Evolutionary conservation across 2,113 vertebrate genomes (phyloP), one percentile per base, ranked within the genome.

Genomic region (Scomber japonicus): DNA sequence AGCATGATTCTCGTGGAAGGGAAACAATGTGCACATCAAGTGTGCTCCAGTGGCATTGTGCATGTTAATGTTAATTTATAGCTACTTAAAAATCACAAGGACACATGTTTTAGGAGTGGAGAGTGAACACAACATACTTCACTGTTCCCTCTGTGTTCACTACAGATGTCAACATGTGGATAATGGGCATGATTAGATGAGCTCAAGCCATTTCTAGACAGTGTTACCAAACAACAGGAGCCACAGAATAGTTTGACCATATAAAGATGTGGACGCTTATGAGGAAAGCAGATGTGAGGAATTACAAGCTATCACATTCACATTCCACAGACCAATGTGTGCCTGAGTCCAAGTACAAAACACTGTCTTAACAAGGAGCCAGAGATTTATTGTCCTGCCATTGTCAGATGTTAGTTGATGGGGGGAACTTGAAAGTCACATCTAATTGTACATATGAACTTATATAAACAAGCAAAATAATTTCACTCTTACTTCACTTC

Each of bases 251-350:
- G 27, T 89, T 89, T 91, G 88, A 89, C 88, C 86, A 85, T 89
- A 89, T 88, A 89, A 90, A 91, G 90, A 83, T 45, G 75, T 83
- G 80, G 49, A 78, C 13, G 6, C 71, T 85, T 83, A 84, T 73
- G 86, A 86, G 82, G 16, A 73, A 77, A 88, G 82, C 90, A 90
- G 88, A 86, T 92, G 90, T 87, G 86, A 89, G 62, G 88, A 84
- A 84, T 90, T 90, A 86, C 71, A 87, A 83, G 75, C 66, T 66
- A 74, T 89, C 71, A 63, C 85, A 66, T 83, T 91, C 82, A 72
- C 81, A 90, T 90, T 91, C 89, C 87, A 71, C 46, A 77, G 79
- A 78, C 65, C 73, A 35, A 11, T 71, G 71, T 72, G 78, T 24
- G 71, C 69, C 53, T 12, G 72, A 77, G 67, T 71, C 54, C 24